Evolutionary conservation across 2,113 vertebrate genomes (phyloP).

Genomic region (Cyprichromis sp.): DNA sequence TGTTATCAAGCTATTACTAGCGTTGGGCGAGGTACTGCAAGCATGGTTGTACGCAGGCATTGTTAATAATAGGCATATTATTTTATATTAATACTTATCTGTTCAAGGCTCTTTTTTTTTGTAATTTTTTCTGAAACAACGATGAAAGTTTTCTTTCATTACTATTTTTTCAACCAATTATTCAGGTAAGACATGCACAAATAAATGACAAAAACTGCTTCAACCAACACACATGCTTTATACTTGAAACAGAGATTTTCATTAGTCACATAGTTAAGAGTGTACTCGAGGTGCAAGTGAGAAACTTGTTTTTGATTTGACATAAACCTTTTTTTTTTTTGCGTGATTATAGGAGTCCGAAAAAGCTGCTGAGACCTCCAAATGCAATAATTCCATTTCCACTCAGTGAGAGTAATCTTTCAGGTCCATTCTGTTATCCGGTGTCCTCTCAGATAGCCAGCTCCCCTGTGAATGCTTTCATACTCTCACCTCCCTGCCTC

Average conservation of each 20-base stretch:
- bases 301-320: conserved; percentile 25
- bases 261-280: background rate
- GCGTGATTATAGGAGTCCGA: conserved; percentile 13
- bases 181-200: background rate
- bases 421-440: conserved; percentile 52
- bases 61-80: background rate
- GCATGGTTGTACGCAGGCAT: background rate
- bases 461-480: conserved; percentile 48
- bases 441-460: conserved; percentile 51
- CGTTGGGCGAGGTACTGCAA: background rate
- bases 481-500: conserved; percentile 42
- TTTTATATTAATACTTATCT: background rate
- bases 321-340: conserved; percentile 9
- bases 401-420: conserved; percentile 55
- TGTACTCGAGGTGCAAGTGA: background rate
- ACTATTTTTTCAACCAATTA: background rate
- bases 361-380: conserved; percentile 61
- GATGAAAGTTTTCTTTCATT: background rate
- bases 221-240: background rate
- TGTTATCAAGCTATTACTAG: background rate
- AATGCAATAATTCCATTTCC: conserved; percentile 61
- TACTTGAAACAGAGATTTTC: background rate
- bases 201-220: background rate
- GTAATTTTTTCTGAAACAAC: background rate
- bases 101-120: background rate